Conservation (phyloP, 2,888 invertebrate genomes). For the Erebia aethiops region DNA sequence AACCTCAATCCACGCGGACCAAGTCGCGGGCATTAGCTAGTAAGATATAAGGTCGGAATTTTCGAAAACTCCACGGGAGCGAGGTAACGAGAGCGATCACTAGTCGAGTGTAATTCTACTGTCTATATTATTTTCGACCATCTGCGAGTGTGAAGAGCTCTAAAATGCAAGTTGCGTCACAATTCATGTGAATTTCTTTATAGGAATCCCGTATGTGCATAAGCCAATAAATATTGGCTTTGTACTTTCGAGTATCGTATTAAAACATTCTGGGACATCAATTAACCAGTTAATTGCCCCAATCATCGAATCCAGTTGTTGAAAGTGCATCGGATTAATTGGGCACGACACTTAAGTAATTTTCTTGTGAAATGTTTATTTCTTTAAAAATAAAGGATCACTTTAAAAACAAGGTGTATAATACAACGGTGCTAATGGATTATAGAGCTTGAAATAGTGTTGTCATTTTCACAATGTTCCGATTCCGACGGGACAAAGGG, state of each 20-base stretch:
- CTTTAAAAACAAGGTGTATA: background rate
- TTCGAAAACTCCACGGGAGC: too few relatives aligned
- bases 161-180: background rate
- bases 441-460: too few relatives aligned
- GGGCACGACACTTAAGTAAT: background rate
- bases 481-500: background rate
- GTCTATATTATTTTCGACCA: too few relatives aligned
- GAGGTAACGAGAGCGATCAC: too few relatives aligned
- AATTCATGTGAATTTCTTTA: background rate
- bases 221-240: background rate
- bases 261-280: constrained; percentile 24
- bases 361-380: background rate
- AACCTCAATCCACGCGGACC: too few relatives aligned
- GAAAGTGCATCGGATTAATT: constrained; percentile 9
- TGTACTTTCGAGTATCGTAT: constrained; percentile 1
- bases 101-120: too few relatives aligned
- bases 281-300: constrained; percentile 5
- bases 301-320: constrained; percentile 3
- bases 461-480: too few relatives aligned
- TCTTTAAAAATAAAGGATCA: background rate
- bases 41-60: too few relatives aligned
- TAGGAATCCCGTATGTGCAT: background rate
- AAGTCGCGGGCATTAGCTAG: too few relatives aligned
- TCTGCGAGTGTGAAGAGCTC: background rate
- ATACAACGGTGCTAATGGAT: background rate